A percentile compares a stretch with the other conserved stretches of the same genome.
These are phyloP conservation scores for Odobenus rosmarus DNA, from an alignment of 2,113 vertebrate genomes.

Conservation along the genomic window DNA sequence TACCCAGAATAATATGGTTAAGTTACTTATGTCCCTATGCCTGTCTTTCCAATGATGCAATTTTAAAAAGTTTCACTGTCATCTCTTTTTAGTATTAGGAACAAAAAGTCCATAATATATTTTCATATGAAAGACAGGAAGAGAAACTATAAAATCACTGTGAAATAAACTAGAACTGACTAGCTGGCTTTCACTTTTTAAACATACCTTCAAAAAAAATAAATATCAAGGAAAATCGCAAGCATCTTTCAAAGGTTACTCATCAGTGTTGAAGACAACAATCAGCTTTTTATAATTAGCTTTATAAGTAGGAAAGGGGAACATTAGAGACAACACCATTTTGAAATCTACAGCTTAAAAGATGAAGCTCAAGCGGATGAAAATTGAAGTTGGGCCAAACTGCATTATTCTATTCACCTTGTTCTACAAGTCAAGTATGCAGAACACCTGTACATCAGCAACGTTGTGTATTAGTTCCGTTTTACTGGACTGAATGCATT, in stretches of 20 bases:
- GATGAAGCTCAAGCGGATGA: neutral
- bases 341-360: neutral
- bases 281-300: constrained; percentile 10
- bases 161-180: constrained; percentile 46
- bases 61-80: constrained; percentile 38
- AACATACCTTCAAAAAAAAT: constrained; percentile 12
- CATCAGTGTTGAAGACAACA: constrained; percentile 14
- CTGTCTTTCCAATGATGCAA: constrained; percentile 9
- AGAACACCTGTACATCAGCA: constrained; percentile 45
- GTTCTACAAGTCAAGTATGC: constrained; percentile 30
- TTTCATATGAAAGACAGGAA: constrained; percentile 44
- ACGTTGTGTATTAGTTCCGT: constrained; percentile 39
- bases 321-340: neutral
- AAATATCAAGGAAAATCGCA: constrained; percentile 24
- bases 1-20: neutral
- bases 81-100: constrained; percentile 35
- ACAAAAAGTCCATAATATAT: neutral
- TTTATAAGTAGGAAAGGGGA: neutral
- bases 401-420: constrained; percentile 6
- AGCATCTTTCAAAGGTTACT: constrained; percentile 1
- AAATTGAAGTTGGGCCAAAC: constrained; percentile 36
- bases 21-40: neutral
- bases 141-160: constrained; percentile 33
- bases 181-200: constrained; percentile 29
- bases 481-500: constrained; percentile 59